These are phyloP conservation scores for Malurus leucopterus DNA, from an alignment of 2,797 vertebrate genomes.

Conservation along the genomic window DNA sequence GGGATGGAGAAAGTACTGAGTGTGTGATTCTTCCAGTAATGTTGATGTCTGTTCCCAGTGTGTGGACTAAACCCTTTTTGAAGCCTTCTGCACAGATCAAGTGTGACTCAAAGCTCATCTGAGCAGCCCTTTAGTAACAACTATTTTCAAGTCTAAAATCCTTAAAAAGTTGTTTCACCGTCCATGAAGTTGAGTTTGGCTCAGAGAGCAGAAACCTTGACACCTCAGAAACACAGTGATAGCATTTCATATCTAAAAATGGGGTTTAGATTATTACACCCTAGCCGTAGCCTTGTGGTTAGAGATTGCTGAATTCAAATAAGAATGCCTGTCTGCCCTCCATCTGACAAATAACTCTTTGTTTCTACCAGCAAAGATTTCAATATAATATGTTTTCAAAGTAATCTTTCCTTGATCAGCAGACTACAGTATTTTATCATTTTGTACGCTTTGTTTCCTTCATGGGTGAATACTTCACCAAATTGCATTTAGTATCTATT, in stretches of 20 bases:
- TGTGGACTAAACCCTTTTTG: background rate
- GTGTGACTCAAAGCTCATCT: background rate
- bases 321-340: conserved; percentile 40
- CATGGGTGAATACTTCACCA: conserved; percentile 63
- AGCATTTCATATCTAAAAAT: conserved; percentile 36
- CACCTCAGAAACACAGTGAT: background rate
- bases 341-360: conserved; percentile 32
- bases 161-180: background rate
- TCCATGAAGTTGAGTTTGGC: background rate
- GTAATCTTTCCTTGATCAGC: conserved; percentile 67
- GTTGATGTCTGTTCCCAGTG: background rate
- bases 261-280: background rate
- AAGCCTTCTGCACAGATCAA: background rate
- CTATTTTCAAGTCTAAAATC: background rate
- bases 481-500: conserved; percentile 70
- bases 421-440: conserved; percentile 64
- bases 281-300: conserved; percentile 22
- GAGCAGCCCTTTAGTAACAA: background rate
- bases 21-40: background rate
- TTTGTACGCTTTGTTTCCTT: conserved; percentile 70
- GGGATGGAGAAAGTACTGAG: background rate
- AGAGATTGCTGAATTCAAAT: conserved; percentile 26
- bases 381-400: conserved; percentile 58
- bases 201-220: background rate
- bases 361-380: conserved; percentile 55